Evolutionary conservation across 2,888 invertebrate genomes (phyloP).

Genomic region (Synanthedon formicaeformis): DNA sequence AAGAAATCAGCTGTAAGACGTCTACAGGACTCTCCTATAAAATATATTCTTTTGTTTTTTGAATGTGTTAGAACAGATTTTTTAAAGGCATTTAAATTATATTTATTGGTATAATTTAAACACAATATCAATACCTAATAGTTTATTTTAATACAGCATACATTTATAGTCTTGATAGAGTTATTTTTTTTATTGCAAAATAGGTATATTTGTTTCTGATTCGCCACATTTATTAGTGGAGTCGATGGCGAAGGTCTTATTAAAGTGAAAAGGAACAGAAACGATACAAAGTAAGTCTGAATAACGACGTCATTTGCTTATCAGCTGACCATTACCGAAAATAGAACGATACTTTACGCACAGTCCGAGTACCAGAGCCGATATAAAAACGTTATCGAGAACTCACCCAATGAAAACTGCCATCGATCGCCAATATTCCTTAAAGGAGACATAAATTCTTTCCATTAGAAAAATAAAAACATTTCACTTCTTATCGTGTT

Average conservation of each 20-base stretch:
- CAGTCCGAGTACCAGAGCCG: constrained; percentile 53
- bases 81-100: too few relatives aligned
- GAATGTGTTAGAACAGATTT: too few relatives aligned
- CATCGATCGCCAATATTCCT: constrained; percentile 60
- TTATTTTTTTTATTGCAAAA: too few relatives aligned
- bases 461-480: constrained; percentile 66
- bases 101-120: too few relatives aligned
- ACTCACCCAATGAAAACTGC: constrained; percentile 49
- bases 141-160: too few relatives aligned
- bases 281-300: constrained; percentile 57
- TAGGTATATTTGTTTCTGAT: too few relatives aligned
- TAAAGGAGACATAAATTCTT: constrained; percentile 60
- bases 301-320: constrained; percentile 69
- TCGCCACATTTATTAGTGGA: neutral
- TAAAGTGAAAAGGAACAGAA: constrained; percentile 32
- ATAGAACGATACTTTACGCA: constrained; percentile 66
- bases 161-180: too few relatives aligned
- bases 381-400: constrained; percentile 64
- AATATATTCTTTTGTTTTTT: too few relatives aligned
- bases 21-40: too few relatives aligned
- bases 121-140: too few relatives aligned
- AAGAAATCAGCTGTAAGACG: too few relatives aligned
- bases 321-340: constrained; percentile 70
- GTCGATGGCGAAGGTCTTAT: neutral
- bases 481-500: constrained; percentile 65